Base-by-base conservation (phyloP, 2,888 invertebrate species). In the Calliscelio sp. region DNA sequence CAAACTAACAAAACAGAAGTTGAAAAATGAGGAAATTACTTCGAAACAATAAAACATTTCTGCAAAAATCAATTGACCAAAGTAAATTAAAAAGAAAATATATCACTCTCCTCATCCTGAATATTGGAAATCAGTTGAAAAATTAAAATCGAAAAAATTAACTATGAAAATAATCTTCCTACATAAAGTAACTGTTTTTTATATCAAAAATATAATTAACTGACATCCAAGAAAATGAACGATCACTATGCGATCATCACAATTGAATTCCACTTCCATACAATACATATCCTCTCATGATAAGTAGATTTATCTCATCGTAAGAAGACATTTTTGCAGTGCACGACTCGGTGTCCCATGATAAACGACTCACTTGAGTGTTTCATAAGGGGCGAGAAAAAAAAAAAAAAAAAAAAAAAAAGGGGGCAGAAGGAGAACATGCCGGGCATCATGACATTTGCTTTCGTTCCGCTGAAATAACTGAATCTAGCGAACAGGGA, bases 391-490 rank as follows among this genome's bases (percentile, higher is more conserved):
- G 25, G 28, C 11, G 4, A n/a, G n/a, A n/a, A n/a, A n/a, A n/a
- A n/a, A n/a, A n/a, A n/a, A n/a, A n/a, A n/a, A n/a, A n/a, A n/a
- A n/a, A n/a, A n/a, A n/a, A n/a, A n/a, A n/a, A n/a, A n/a, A n/a
- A n/a, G n/a, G n/a, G n/a, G 22, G 35, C 0, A 28, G 25, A 25
- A 16, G 18, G 3, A 6, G 20, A 22, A n/a, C n/a, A 41, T 32
- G n/a, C 51, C 35, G 59, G 25, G 63, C 63, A 55, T 63, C 70
- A 18, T 73, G 51, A 73, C 66, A 32, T 80, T 79, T 66, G 57
- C 38, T 57, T 25, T 65, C 35, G 32, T 71, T 79, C 28, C 57
- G 32, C 57, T 63, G 46, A 55, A 80, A 80, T 71, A 71, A 80
- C 79, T 65, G 63, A 71, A 79, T 51, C 55, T 51, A 44, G 53